These are phyloP conservation scores for Silurus aristotelis DNA, from an alignment of 2,797 vertebrate genomes.

Conservation along the genomic window DNA sequence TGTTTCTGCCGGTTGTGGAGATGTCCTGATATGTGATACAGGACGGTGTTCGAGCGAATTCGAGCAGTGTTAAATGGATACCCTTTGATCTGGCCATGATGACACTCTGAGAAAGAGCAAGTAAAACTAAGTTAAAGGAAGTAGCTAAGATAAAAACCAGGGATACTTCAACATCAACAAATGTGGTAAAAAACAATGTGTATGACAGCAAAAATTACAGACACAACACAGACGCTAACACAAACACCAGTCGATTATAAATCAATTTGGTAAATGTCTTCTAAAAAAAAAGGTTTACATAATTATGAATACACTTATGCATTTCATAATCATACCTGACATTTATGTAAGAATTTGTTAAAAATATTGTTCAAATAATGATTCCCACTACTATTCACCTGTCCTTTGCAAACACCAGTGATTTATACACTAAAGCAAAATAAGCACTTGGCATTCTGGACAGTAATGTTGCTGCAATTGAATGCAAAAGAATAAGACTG, in stretches of 20 bases:
- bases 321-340: background rate
- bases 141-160: conserved; percentile 29
- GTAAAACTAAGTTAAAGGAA: conserved; percentile 16
- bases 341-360: background rate
- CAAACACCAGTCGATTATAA: background rate
- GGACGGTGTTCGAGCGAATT: conserved; percentile 87
- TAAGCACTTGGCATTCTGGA: background rate
- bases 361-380: background rate
- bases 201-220: background rate
- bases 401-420: background rate
- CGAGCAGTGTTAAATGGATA: conserved; percentile 85
- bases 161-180: background rate
- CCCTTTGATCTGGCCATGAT: conserved; percentile 82
- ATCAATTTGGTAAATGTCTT: background rate
- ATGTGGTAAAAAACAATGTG: background rate
- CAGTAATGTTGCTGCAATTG: background rate
- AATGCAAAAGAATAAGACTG: background rate
- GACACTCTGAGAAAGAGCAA: conserved; percentile 78
- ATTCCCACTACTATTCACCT: background rate
- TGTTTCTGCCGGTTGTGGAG: conserved; percentile 92
- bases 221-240: conserved; percentile 2
- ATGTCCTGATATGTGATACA: conserved; percentile 97
- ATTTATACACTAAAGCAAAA: background rate
- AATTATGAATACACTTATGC: background rate
- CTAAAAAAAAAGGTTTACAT: background rate